Evolutionary conservation across 2,797 vertebrate species (phyloP).

Genomic region (Melanotaenia trifasciata): DNA sequence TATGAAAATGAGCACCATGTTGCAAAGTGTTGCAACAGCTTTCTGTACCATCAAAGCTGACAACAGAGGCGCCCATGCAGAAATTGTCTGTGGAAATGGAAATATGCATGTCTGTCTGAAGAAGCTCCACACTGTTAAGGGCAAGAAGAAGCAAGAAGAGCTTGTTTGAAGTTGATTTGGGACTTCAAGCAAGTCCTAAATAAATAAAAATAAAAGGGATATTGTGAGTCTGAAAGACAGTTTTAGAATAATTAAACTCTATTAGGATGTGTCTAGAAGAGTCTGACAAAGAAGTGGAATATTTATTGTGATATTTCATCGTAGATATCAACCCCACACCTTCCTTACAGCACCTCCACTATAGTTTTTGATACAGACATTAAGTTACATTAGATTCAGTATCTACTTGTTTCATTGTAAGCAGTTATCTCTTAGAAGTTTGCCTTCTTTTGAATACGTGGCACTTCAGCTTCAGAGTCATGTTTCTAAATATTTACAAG

Average conservation of each 20-base stretch:
- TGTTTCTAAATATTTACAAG: background rate
- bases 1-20: background rate
- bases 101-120: background rate
- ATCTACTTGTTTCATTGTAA: background rate
- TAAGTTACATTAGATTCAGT: no score
- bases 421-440: background rate
- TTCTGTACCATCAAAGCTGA: background rate
- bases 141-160: background rate
- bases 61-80: background rate
- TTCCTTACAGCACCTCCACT: background rate
- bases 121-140: background rate
- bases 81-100: background rate
- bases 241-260: background rate
- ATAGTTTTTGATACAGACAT: background rate
- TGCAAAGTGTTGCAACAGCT: background rate
- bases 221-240: background rate
- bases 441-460: background rate
- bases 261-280: background rate
- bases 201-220: background rate
- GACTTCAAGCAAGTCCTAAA: background rate
- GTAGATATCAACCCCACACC: background rate
- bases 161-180: background rate
- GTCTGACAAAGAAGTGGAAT: background rate
- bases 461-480: background rate
- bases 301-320: background rate